Base-by-base conservation (phyloP, 2,113 vertebrate genomes). In the Emydura subglobosa region DNA sequence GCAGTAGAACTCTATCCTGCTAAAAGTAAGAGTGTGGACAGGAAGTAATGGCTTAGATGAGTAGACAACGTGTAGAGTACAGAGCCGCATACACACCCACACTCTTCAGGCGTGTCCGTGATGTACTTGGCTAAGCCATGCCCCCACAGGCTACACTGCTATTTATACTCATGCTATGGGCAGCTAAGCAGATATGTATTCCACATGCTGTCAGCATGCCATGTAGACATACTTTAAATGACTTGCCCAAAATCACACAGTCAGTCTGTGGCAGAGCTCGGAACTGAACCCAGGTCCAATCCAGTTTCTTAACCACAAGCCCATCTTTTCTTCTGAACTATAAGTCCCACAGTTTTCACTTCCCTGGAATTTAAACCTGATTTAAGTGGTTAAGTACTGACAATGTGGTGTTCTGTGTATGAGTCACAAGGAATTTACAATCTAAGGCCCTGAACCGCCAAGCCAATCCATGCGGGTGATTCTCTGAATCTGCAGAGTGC, bases 301-400 rank as follows among this genome's bases (percentile, higher is more conserved):
- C 22, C 72, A 57, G 34, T 0, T 0, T 86, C 83, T 84, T 89
- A 91, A 89, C 87, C 31, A n/a, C 10, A 31, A 93, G 24, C 1
- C 27, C 8, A 7, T 50, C 87, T 94, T 96, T 94, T 13, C 27
- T 93, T 93, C 39, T 89, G 91, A 95, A 94, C 83, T 90, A 80
- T 95, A 86, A 19, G 91, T 94, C 91, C 24, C 9, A 10, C 90
- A 3, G 82, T 91, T 88, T 80, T 87, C 93, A 85, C 94, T 96
- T 94, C 25, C 78, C 81, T 84, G 82, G 83, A 88, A 91, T 89
- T 95, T 89, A 79, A 92, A 80, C 78, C n/a, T 88, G 92, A 89
- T 82, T 76, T 95, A 85, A 95, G 96, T 95, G 95, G 92, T 96
- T 94, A 95, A 96, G 93, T 91, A 54, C 53, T 88, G 57, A 92